Conservation (phyloP, 2,113 vertebrate genomes). For the Oreotrochilus melanogaster region DNA sequence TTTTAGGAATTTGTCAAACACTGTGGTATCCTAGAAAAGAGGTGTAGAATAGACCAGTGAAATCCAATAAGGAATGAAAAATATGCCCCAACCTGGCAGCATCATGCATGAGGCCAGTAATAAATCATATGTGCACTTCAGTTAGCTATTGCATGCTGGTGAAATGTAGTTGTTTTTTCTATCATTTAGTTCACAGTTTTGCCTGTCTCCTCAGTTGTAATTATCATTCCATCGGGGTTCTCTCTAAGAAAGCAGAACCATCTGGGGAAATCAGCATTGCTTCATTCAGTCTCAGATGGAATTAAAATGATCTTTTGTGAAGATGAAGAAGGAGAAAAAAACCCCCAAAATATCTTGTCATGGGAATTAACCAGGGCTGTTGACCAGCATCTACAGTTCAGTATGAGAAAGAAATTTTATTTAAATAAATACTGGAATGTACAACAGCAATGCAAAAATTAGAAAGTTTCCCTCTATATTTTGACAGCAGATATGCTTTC, state of each 20-base stretch:
- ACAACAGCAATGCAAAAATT: not conserved
- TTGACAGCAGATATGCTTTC: not conserved
- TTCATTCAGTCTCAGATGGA: conserved; percentile 20
- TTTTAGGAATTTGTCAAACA: not conserved
- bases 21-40: not conserved
- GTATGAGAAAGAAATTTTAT: not conserved
- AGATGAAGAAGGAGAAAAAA: not conserved
- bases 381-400: conserved; percentile 16
- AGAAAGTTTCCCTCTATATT: not conserved
- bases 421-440: not conserved
- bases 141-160: not conserved
- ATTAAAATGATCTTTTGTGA: conserved; percentile 59
- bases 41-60: not conserved
- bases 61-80: not conserved
- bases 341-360: not conserved
- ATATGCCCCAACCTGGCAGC: not conserved
- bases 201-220: conserved; percentile 27
- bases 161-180: conserved; percentile 6
- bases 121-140: not conserved
- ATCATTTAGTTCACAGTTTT: conserved; percentile 10
- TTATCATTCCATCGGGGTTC: conserved; percentile 40
- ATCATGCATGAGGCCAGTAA: not conserved
- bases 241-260: conserved; percentile 49
- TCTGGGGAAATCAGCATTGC: conserved; percentile 64
- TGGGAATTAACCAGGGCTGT: conserved; percentile 1